Percentiles rank a stretch among this genome's conserved stretches.
Conservation (phyloP, 2,113 vertebrate genomes). For the Cricetomys ansorgei region DNA sequence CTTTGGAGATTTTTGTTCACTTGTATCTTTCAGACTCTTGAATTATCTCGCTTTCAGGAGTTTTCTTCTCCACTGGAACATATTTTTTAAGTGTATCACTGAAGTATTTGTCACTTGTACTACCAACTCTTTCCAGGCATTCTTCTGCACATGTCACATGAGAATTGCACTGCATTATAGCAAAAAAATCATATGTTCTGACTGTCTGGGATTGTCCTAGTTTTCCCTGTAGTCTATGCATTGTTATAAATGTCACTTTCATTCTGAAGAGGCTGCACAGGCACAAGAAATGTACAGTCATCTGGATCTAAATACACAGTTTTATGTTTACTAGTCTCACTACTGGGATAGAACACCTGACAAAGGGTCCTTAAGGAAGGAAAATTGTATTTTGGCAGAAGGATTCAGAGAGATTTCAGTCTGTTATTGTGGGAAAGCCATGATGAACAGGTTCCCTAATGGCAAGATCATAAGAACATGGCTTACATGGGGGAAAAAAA, state of each 20-base stretch:
- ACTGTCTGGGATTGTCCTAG: background rate
- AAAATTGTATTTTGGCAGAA: background rate
- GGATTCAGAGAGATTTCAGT: background rate
- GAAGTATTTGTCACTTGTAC: background rate
- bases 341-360: background rate
- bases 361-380: background rate
- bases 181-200: background rate
- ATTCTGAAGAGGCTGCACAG: background rate
- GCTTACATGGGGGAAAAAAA: background rate
- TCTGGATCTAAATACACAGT: background rate
- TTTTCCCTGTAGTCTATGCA: background rate
- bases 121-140: background rate
- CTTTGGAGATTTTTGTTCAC: background rate
- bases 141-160: background rate
- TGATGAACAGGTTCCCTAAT: background rate
- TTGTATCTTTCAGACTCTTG: background rate
- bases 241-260: background rate
- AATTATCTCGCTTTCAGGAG: background rate
- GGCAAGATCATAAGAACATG: background rate
- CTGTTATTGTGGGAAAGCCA: background rate
- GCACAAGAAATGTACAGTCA: background rate
- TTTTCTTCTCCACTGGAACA: background rate
- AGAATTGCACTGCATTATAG: background rate
- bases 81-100: background rate
- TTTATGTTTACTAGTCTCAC: background rate